Evolutionary conservation across 2,797 vertebrate species (phyloP).

Genomic region (Melopsittacus undulatus): DNA sequence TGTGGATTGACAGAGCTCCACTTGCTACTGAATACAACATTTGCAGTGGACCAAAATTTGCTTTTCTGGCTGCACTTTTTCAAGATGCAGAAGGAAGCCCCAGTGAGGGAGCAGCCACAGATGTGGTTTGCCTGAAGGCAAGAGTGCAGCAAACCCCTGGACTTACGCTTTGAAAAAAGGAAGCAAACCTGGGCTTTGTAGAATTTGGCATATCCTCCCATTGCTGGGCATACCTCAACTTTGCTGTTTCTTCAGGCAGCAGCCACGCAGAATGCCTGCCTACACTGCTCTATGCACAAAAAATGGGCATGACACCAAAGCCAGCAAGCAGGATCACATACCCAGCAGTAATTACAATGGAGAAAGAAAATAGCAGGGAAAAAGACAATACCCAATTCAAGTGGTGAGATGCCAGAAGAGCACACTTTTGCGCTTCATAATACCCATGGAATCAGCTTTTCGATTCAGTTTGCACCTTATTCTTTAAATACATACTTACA

Average conservation of each 20-base stretch:
- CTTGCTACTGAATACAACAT: background rate
- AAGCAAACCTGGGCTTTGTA: background rate
- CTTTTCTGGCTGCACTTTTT: background rate
- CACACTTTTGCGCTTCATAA: background rate
- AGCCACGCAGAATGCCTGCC: background rate
- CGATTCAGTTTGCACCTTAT: background rate
- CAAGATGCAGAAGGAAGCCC: background rate
- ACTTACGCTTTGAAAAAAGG: background rate
- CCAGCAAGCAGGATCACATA: background rate
- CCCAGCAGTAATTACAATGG: background rate
- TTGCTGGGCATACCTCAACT: background rate
- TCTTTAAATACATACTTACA: background rate
- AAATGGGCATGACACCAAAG: background rate
- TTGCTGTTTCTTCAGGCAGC: background rate
- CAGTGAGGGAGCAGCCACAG: background rate
- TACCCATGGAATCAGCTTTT: background rate
- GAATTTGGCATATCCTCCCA: background rate
- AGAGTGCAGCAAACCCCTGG: background rate
- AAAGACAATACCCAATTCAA: slow-evolving; percentile 3
- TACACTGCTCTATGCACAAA: background rate
- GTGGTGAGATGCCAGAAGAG: background rate
- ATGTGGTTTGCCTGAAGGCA: background rate
- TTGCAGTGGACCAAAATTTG: background rate
- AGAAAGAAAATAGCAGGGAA: background rate
- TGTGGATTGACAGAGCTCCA: background rate